phyloP scores from a whole-genome alignment of 2,888 invertebrate genomes.

The Boloria selene region DNA sequence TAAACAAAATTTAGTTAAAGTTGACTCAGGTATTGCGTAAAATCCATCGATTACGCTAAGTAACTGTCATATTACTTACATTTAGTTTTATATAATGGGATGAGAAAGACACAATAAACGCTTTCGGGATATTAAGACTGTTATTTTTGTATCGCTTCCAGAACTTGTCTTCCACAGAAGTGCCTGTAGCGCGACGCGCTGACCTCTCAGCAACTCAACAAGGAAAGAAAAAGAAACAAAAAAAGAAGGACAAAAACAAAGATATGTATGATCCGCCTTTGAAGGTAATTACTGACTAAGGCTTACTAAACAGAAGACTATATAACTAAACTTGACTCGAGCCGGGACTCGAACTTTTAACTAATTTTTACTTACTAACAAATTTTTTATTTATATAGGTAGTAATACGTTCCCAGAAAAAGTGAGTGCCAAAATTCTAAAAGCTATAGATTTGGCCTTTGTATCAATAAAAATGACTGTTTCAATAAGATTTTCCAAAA shows the following conservation, averaged over 20 bases:
- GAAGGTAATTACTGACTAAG: conserved; percentile 48
- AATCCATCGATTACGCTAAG: too few relatives aligned
- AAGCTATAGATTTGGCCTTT: too few relatives aligned
- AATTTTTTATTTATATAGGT: too few relatives aligned
- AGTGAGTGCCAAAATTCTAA: too few relatives aligned
- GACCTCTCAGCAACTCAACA: conserved; percentile 44
- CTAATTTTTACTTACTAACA: too few relatives aligned
- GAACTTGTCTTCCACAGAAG: conserved; percentile 49
- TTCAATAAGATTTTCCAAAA: too few relatives aligned
- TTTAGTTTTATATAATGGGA: too few relatives aligned
- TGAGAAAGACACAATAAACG: background rate
- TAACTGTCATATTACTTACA: too few relatives aligned
- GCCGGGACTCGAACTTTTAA: background rate
- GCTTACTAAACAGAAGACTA: background rate
- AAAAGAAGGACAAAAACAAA: conserved; percentile 38
- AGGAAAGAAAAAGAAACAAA: conserved; percentile 35
- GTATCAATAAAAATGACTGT: too few relatives aligned
- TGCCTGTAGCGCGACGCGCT: conserved; percentile 52
- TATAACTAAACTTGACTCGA: background rate
- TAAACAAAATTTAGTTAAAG: too few relatives aligned
- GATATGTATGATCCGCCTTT: conserved; percentile 57
- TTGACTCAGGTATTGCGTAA: too few relatives aligned
- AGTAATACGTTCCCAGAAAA: too few relatives aligned
- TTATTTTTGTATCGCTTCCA: conserved; percentile 41
- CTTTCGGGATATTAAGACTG: background rate